Percentiles rank a stretch among this genome's conserved stretches.
These are phyloP conservation scores for Shargacucullia verbasci DNA, from an alignment of 2,888 invertebrate genomes.

Conservation along the genomic window DNA sequence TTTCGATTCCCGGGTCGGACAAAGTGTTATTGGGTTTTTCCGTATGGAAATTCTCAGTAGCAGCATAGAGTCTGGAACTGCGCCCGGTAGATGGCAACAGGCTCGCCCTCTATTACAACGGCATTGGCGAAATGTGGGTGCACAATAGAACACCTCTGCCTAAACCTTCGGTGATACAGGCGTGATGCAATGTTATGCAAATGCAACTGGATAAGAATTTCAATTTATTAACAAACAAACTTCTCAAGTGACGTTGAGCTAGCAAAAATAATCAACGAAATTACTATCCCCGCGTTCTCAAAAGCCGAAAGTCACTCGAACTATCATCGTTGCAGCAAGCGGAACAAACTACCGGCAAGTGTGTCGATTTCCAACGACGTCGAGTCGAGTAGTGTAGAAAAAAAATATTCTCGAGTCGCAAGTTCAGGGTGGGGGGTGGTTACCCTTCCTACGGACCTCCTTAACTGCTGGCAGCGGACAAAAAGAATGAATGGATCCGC, in stretches of 20 bases:
- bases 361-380: conserved; percentile 87
- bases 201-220: conserved; percentile 30
- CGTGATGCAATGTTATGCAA: too few species aligned
- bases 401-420: conserved; percentile 87
- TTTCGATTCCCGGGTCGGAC: too few species aligned
- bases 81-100: too few species aligned
- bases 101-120: too few species aligned
- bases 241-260: conserved; percentile 42
- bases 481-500: conserved; percentile 89
- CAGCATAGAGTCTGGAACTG: too few species aligned
- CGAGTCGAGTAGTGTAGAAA: conserved; percentile 82
- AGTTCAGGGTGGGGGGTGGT: conserved; percentile 75
- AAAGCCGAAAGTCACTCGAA: conserved; percentile 82
- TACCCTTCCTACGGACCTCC: conserved; percentile 80
- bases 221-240: conserved; percentile 40
- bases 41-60: too few species aligned
- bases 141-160: too few species aligned
- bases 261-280: conserved; percentile 66
- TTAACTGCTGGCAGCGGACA: conserved; percentile 87
- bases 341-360: conserved; percentile 87
- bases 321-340: conserved; percentile 81
- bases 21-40: too few species aligned
- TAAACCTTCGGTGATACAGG: too few species aligned
- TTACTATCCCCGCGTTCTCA: conserved; percentile 69
- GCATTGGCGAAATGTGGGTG: too few species aligned